Evolutionary conservation across 2,888 invertebrate genomes (phyloP).

Genomic region (Drosophila rellima): DNA sequence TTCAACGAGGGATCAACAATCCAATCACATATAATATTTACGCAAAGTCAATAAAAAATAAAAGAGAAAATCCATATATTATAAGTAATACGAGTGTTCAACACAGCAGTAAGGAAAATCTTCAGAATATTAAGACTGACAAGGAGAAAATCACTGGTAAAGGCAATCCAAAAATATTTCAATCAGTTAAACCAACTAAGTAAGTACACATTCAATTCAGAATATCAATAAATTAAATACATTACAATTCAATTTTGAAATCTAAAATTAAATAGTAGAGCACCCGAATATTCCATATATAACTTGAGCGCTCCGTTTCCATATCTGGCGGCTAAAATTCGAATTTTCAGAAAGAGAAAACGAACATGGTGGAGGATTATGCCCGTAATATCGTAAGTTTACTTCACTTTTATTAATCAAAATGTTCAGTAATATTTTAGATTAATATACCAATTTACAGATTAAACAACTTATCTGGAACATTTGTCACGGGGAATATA

Average conservation of each 20-base stretch:
- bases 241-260: neutral
- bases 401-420: neutral
- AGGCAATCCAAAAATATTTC: neutral
- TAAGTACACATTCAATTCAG: slow-evolving; percentile 28
- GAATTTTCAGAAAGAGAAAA: slow-evolving; percentile 75
- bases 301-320: slow-evolving; percentile 79
- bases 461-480: slow-evolving; percentile 76
- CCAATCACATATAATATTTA: neutral
- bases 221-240: neutral
- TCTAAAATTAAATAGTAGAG: slow-evolving; percentile 12
- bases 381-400: slow-evolving; percentile 78
- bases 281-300: slow-evolving; percentile 65
- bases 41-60: neutral
- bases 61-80: slow-evolving; percentile 1
- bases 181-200: neutral
- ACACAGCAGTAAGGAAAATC: neutral
- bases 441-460: slow-evolving; percentile 37
- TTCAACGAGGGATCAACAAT: neutral
- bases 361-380: slow-evolving; percentile 80
- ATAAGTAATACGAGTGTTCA: neutral
- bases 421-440: neutral
- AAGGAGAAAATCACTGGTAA: neutral
- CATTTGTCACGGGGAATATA: slow-evolving; percentile 75
- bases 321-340: slow-evolving; percentile 74
- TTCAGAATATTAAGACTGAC: neutral